phyloP scores from a whole-genome alignment of 2,888 invertebrate genomes.

The Rhorus exstirpatorius region DNA sequence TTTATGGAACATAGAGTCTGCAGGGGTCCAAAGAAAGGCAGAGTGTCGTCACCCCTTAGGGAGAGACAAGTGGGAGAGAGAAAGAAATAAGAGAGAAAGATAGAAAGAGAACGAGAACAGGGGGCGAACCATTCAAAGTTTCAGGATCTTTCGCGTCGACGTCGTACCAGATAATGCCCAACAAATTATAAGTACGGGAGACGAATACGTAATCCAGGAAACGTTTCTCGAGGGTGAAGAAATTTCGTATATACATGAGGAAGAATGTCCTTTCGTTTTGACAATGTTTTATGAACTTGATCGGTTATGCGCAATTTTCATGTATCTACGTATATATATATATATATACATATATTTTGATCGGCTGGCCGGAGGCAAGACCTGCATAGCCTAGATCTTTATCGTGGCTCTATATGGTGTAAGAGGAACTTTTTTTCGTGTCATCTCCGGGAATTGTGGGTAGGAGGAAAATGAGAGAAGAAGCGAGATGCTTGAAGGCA shows the following conservation, averaged over 20 bases:
- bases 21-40: constrained; percentile 34
- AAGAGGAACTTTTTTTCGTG: constrained; percentile 39
- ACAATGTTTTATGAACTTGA: background rate
- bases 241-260: constrained; percentile 6
- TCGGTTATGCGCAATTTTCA: background rate
- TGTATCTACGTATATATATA: background rate
- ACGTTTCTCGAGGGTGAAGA: constrained; percentile 26
- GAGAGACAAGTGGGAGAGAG: too few relatives aligned
- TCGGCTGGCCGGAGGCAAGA: background rate
- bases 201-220: constrained; percentile 79
- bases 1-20: constrained; percentile 34
- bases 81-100: too few relatives aligned
- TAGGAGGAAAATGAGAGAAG: constrained; percentile 18
- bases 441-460: constrained; percentile 34
- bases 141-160: constrained; percentile 79
- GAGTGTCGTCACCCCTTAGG: constrained; percentile 5
- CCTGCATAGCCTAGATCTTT: constrained; percentile 42
- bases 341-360: background rate
- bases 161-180: constrained; percentile 79
- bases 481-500: background rate
- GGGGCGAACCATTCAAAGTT: constrained; percentile 80
- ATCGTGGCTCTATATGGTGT: constrained; percentile 9
- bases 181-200: constrained; percentile 82
- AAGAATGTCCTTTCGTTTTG: background rate
- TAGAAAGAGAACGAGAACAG: constrained; percentile 15